These are phyloP conservation scores for Taenaris catops DNA, from an alignment of 2,888 invertebrate genomes.

Conservation along the genomic window DNA sequence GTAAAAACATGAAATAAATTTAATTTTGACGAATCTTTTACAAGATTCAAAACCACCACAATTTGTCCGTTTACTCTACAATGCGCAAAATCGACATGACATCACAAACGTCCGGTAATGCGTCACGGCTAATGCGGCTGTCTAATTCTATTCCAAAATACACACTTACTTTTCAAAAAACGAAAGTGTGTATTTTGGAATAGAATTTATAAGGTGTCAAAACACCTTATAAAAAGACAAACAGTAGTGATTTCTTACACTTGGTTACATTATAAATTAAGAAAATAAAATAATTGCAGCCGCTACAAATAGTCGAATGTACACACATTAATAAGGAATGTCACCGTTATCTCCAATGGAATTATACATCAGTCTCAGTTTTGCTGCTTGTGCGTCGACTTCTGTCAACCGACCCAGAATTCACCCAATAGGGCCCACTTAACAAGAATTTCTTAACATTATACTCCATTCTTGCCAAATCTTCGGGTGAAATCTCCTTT, in stretches of 20 bases:
- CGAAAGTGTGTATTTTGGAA: too few relatives aligned
- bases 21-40: too few relatives aligned
- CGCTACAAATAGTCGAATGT: conserved; percentile 7
- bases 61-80: too few relatives aligned
- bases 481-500: conserved; percentile 71
- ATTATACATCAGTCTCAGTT: conserved; percentile 78
- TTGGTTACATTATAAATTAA: too few relatives aligned
- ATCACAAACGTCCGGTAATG: too few relatives aligned
- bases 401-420: conserved; percentile 42
- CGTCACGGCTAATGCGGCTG: too few relatives aligned
- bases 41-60: too few relatives aligned
- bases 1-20: background rate
- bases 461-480: conserved; percentile 87
- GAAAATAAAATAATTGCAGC: conserved; percentile 6
- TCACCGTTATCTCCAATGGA: conserved; percentile 40
- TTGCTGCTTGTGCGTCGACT: conserved; percentile 75
- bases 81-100: too few relatives aligned
- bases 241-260: background rate
- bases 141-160: too few relatives aligned
- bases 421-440: conserved; percentile 73
- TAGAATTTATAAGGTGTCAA: too few relatives aligned
- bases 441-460: conserved; percentile 87
- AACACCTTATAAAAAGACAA: too few relatives aligned
- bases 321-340: conserved; percentile 34
- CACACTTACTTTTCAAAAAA: too few relatives aligned